A percentile compares a stretch with the other conserved stretches of the same genome.
These are phyloP conservation scores for Perognathus longimembris DNA, from an alignment of 2,113 vertebrate genomes.

Conservation along the genomic window DNA sequence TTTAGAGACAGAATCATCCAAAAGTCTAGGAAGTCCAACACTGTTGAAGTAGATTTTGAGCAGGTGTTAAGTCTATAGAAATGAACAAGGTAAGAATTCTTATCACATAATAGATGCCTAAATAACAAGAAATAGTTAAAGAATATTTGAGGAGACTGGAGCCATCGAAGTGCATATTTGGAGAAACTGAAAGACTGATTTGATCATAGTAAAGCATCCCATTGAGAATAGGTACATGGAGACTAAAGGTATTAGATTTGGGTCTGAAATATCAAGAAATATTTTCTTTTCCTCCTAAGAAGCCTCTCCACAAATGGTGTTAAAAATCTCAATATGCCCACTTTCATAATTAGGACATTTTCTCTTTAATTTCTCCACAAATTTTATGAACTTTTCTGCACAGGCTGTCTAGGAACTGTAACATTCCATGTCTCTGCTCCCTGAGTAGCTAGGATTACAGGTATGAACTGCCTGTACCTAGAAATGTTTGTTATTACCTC, in stretches of 20 bases:
- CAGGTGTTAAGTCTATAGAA: neutral
- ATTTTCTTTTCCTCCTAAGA: neutral
- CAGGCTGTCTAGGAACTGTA: too few relatives aligned
- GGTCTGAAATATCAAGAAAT: neutral
- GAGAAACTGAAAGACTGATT: neutral
- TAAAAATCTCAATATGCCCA: neutral
- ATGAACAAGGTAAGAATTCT: neutral
- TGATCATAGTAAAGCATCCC: neutral
- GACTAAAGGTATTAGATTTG: neutral
- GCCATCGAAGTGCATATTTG: neutral
- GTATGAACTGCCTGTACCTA: too few relatives aligned
- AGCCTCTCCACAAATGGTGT: neutral
- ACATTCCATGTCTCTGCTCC: too few relatives aligned
- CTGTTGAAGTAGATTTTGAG: neutral
- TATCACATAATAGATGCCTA: neutral
- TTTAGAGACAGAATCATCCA: neutral
- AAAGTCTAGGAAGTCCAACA: neutral
- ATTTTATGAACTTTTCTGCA: neutral
- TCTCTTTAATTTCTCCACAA: neutral
- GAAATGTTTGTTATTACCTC: conserved; percentile 37
- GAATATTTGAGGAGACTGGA: neutral
- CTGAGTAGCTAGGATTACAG: too few relatives aligned
- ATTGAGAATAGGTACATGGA: neutral
- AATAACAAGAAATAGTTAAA: neutral
- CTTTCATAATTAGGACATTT: neutral